Percentiles rank a stretch among this genome's conserved stretches.
phyloP scores from a whole-genome alignment of 2,113 vertebrate genomes.

The Zapus hudsonius region DNA sequence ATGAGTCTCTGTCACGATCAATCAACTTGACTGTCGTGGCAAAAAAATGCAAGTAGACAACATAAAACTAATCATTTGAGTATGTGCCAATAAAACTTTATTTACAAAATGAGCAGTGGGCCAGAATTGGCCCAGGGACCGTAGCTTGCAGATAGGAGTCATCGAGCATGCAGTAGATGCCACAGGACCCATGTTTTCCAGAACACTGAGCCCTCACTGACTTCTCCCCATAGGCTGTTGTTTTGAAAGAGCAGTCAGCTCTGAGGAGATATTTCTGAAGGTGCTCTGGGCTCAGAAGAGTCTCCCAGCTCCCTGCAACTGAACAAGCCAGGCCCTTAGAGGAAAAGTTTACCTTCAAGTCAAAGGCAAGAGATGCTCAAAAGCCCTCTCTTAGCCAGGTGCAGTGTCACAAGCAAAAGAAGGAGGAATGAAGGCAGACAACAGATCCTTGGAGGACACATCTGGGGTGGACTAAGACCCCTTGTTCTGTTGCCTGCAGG shows the following conservation, averaged over 20 bases:
- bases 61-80: background rate
- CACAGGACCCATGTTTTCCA: background rate
- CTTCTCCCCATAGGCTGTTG: slow-evolving; percentile 15
- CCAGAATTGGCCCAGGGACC: accelerated
- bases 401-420: background rate
- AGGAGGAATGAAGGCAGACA: background rate
- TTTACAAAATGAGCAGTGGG: background rate
- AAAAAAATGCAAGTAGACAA: background rate
- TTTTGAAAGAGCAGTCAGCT: slow-evolving; percentile 41
- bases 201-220: background rate
- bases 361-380: background rate
- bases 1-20: background rate
- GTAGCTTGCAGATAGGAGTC: background rate
- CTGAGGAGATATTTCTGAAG: slow-evolving; percentile 30
- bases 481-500: background rate
- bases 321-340: slow-evolving; percentile 5
- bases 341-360: background rate
- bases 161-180: background rate
- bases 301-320: background rate
- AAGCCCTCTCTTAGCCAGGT: background rate
- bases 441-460: too few species aligned
- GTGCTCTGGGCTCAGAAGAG: background rate
- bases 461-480: background rate
- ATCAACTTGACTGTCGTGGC: background rate
- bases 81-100: background rate